Percentiles rank a stretch among this genome's conserved stretches.
Evolutionary conservation across 2,888 invertebrate species (phyloP).

Genomic region (Habroteleia sp.): DNA sequence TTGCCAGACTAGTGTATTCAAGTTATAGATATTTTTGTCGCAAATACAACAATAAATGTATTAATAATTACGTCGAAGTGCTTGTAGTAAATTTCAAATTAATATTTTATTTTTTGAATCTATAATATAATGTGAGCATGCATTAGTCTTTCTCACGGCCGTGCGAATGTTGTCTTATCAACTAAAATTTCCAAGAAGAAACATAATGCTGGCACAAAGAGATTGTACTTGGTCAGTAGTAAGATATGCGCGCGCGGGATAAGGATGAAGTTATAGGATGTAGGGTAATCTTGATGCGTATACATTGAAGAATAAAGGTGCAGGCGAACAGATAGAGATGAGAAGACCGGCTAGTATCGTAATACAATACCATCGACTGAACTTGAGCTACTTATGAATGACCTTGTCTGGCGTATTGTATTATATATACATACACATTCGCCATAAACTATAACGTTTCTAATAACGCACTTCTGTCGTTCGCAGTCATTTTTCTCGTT

Average conservation of each 20-base stretch:
- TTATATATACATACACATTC: constrained; percentile 44
- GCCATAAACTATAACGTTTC: constrained; percentile 59
- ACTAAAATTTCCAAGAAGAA: constrained; percentile 24
- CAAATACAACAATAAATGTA: too few species aligned
- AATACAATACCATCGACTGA: constrained; percentile 75
- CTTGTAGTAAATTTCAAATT: too few species aligned
- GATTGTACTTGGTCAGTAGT: constrained; percentile 46
- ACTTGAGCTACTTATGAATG: constrained; percentile 79
- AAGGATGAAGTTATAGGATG: constrained; percentile 31
- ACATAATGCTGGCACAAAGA: constrained; percentile 19
- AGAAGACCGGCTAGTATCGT: constrained; percentile 69
- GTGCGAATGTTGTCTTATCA: too few species aligned
- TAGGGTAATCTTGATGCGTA: constrained; percentile 43
- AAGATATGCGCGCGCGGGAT: constrained; percentile 31
- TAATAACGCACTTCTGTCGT: constrained; percentile 36
- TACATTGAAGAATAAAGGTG: constrained; percentile 29
- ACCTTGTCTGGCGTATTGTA: constrained; percentile 72
- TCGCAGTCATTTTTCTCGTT: constrained; percentile 1
- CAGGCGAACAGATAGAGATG: constrained; percentile 66
- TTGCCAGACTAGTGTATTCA: too few species aligned
- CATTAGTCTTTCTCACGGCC: too few species aligned
- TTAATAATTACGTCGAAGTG: too few species aligned
- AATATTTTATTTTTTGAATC: too few species aligned
- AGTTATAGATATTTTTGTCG: too few species aligned
- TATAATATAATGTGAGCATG: too few species aligned